Evolutionary conservation across 2,113 vertebrate genomes (phyloP).

Genomic region (Desmodus rotundus): DNA sequence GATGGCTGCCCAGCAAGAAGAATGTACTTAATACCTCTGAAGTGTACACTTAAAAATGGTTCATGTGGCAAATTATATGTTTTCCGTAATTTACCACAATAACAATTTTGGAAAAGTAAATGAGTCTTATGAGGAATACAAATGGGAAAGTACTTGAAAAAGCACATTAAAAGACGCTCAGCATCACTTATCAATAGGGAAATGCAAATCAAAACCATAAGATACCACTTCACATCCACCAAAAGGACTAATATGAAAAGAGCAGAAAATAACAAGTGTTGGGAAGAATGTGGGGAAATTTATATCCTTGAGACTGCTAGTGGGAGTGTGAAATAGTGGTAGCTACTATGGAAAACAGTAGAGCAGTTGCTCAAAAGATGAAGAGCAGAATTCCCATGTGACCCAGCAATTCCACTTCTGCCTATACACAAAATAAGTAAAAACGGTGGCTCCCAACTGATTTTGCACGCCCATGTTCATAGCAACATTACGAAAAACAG

Average conservation of each 20-base stretch:
- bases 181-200: neutral
- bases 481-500: neutral
- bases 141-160: neutral
- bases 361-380: neutral
- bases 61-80: neutral
- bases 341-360: neutral
- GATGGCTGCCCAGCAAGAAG: neutral
- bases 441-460: neutral
- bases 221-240: neutral
- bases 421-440: neutral
- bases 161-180: neutral
- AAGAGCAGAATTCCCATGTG: neutral
- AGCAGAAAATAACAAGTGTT: neutral
- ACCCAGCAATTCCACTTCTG: neutral
- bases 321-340: neutral
- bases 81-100: neutral
- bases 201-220: neutral
- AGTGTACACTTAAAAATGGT: neutral
- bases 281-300: neutral
- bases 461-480: neutral
- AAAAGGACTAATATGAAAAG: neutral
- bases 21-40: neutral
- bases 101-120: neutral
- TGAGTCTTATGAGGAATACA: neutral
- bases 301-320: neutral